Evolutionary conservation across 2,888 invertebrate species (phyloP).

Genomic region (Hyles lineata): DNA sequence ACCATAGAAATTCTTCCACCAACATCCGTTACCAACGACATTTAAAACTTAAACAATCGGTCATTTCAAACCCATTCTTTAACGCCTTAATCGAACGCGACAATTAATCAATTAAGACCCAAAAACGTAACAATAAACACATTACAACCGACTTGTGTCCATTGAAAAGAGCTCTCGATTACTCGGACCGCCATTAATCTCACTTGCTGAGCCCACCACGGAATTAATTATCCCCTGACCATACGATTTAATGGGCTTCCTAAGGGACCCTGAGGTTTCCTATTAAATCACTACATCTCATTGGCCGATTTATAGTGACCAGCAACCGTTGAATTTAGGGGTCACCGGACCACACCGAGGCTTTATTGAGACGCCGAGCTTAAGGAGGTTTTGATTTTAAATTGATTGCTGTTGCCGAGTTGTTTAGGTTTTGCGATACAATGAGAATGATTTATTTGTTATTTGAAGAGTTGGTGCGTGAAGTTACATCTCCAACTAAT

Average conservation of each 20-base stretch:
- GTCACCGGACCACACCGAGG: slow-evolving; percentile 40
- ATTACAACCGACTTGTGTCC: slow-evolving; percentile 50
- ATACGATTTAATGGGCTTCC: slow-evolving; percentile 84
- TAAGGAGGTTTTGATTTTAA: slow-evolving; percentile 17
- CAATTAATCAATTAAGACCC: slow-evolving; percentile 24
- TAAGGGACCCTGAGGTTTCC: slow-evolving; percentile 80
- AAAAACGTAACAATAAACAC: slow-evolving; percentile 66
- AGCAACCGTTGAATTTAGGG: slow-evolving; percentile 52
- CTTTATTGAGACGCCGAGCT: slow-evolving; percentile 27
- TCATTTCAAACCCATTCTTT: background rate
- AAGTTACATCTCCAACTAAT: too few species aligned
- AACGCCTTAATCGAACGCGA: slow-evolving; percentile 2
- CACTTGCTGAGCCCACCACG: slow-evolving; percentile 77
- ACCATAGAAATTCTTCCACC: too few species aligned
- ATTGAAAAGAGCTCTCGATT: slow-evolving; percentile 77
- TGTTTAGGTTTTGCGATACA: background rate
- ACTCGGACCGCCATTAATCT: slow-evolving; percentile 77
- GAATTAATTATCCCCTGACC: slow-evolving; percentile 85
- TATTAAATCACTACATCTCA: slow-evolving; percentile 85
- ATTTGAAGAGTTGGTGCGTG: too few species aligned
- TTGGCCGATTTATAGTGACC: slow-evolving; percentile 83
- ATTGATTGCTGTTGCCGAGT: slow-evolving; percentile 4
- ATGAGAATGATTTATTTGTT: too few species aligned
- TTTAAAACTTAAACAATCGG: background rate
- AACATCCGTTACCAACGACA: background rate